Conservation (phyloP, 2,888 invertebrate species). For the Leptopterna dolabrata region DNA sequence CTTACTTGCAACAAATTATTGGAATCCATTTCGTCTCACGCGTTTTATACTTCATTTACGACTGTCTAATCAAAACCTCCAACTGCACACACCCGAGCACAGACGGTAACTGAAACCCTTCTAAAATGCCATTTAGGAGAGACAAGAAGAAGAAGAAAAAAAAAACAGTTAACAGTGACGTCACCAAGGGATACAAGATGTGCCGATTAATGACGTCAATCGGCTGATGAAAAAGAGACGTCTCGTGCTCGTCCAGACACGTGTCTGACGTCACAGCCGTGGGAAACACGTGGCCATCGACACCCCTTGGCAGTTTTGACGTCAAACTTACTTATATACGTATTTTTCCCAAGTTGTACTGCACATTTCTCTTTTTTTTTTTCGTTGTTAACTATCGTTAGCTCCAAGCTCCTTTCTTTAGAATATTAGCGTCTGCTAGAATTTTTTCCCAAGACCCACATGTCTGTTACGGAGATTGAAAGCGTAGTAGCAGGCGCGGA, state of each 20-base stretch:
- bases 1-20: background rate
- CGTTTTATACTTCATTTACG: background rate
- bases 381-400: background rate
- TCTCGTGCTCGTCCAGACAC: conserved; percentile 9
- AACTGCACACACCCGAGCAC: background rate
- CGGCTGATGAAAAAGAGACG: background rate
- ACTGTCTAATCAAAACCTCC: background rate
- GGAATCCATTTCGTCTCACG: background rate
- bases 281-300: conserved; percentile 18
- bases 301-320: background rate
- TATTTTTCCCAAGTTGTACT: background rate
- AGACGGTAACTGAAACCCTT: conserved; percentile 9
- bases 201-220: background rate
- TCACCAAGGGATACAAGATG: background rate
- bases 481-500: too few relatives aligned
- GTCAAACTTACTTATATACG: background rate
- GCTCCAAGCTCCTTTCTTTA: background rate
- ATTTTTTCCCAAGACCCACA: background rate
- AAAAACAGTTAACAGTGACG: background rate
- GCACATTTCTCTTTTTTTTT: background rate
- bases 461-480: background rate
- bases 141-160: background rate
- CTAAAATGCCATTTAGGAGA: background rate
- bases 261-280: conserved; percentile 26
- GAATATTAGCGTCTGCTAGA: background rate